Conservation (phyloP, 2,888 invertebrate genomes). For the Mesoligia furuncula region DNA sequence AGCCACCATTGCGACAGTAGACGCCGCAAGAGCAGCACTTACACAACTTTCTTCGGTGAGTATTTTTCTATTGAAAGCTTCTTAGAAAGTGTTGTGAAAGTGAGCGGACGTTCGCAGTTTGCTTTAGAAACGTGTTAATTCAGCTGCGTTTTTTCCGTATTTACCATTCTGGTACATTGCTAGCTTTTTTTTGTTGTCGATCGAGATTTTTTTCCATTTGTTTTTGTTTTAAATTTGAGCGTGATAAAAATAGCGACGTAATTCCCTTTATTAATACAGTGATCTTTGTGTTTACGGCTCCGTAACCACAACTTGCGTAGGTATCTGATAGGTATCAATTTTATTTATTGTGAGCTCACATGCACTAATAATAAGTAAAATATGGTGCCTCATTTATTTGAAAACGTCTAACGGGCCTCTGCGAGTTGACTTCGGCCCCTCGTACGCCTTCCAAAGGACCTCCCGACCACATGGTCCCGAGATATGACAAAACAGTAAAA, state of each 20-base stretch:
- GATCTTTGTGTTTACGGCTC: background rate
- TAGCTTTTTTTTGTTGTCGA: slow-evolving; percentile 1
- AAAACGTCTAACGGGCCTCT: too few relatives aligned
- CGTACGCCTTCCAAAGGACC: too few relatives aligned
- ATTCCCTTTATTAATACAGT: background rate
- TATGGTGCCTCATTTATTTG: too few relatives aligned
- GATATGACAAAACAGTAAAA: too few relatives aligned
- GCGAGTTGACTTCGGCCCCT: too few relatives aligned
- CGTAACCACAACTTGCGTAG: background rate
- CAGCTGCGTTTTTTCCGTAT: slow-evolving; percentile 21
- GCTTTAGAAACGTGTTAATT: slow-evolving; percentile 28
- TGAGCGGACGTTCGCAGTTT: slow-evolving; percentile 48
- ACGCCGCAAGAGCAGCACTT: slow-evolving; percentile 77
- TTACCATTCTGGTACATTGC: slow-evolving; percentile 4
- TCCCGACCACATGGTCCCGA: too few relatives aligned
- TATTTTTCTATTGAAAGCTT: slow-evolving; percentile 69
- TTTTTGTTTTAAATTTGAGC: slow-evolving; percentile 9
- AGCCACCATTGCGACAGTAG: slow-evolving; percentile 71
- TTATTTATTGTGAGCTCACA: background rate
- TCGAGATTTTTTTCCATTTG: background rate
- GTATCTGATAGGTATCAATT: background rate
- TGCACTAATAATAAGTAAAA: too few relatives aligned
- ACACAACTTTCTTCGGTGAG: slow-evolving; percentile 79
- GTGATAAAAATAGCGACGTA: slow-evolving; percentile 13
- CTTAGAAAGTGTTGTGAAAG: slow-evolving; percentile 79